Conservation (phyloP, 2,797 vertebrate genomes). For the Paramormyrops hopkinsi region DNA sequence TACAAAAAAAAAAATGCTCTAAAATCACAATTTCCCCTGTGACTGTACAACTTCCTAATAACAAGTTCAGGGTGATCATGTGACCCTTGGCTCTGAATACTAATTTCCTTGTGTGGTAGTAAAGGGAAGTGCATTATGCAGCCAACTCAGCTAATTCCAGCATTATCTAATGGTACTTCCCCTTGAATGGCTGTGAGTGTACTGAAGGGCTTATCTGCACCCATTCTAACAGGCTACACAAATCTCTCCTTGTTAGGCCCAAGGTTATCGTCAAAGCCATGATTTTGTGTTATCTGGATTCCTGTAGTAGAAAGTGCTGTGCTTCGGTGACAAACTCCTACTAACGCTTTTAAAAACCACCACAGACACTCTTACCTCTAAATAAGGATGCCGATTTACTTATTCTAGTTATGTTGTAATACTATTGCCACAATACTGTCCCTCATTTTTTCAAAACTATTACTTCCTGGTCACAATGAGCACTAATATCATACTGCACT, state of each 20-base stretch:
- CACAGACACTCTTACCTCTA: neutral
- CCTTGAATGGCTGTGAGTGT: neutral
- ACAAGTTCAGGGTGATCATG: neutral
- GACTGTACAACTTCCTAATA: neutral
- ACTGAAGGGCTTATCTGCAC: neutral
- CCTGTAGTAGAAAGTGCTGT: neutral
- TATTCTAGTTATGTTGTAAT: neutral
- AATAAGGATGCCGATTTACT: neutral
- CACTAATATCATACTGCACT: neutral
- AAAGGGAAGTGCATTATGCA: neutral
- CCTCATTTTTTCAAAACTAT: neutral
- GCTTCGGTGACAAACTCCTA: neutral
- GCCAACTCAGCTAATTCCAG: neutral
- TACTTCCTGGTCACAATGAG: neutral
- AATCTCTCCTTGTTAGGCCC: neutral
- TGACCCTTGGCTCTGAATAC: neutral
- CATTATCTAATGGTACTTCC: neutral
- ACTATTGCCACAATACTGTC: neutral
- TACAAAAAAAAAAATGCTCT: neutral
- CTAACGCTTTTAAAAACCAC: neutral
- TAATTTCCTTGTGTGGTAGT: neutral
- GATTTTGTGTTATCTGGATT: neutral
- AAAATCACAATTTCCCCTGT: slow-evolving; percentile 7
- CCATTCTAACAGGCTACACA: neutral
- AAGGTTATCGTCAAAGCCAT: neutral